These are phyloP conservation scores for Heliconius aoede DNA, from an alignment of 2,888 invertebrate genomes.

Conservation along the genomic window DNA sequence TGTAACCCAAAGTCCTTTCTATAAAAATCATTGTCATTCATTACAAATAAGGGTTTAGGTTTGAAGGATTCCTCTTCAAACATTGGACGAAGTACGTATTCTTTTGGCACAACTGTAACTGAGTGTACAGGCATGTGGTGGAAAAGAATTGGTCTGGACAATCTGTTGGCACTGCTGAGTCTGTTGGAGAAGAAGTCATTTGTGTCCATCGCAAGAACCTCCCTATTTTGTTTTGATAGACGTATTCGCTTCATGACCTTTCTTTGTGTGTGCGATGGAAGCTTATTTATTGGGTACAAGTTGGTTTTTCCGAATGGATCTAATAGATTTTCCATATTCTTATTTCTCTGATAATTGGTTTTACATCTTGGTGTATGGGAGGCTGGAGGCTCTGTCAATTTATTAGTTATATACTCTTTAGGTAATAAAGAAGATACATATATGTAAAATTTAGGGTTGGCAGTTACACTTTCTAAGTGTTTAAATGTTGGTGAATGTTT, in stretches of 20 bases:
- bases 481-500: not conserved
- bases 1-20: slow-evolving; percentile 49
- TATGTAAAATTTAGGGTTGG: not conserved
- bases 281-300: slow-evolving; percentile 54
- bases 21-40: slow-evolving; percentile 52
- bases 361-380: not conserved
- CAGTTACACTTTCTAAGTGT: not conserved
- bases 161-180: slow-evolving; percentile 14
- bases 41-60: slow-evolving; percentile 53
- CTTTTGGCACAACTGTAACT: slow-evolving; percentile 45
- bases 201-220: slow-evolving; percentile 55
- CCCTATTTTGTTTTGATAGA: slow-evolving; percentile 52
- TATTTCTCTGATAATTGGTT: slow-evolving; percentile 33
- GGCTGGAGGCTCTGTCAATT: not conserved
- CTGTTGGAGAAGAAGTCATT: slow-evolving; percentile 57
- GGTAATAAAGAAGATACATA: not conserved
- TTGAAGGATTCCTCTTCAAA: slow-evolving; percentile 51
- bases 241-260: slow-evolving; percentile 55
- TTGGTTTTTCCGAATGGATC: slow-evolving; percentile 57
- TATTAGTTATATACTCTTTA: not conserved
- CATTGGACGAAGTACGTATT: slow-evolving; percentile 54
- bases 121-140: slow-evolving; percentile 23
- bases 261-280: slow-evolving; percentile 48
- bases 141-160: not conserved
- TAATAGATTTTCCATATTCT: slow-evolving; percentile 42